Evolutionary conservation across 2,113 vertebrate genomes (phyloP).

Genomic region (Oceanites oceanicus): DNA sequence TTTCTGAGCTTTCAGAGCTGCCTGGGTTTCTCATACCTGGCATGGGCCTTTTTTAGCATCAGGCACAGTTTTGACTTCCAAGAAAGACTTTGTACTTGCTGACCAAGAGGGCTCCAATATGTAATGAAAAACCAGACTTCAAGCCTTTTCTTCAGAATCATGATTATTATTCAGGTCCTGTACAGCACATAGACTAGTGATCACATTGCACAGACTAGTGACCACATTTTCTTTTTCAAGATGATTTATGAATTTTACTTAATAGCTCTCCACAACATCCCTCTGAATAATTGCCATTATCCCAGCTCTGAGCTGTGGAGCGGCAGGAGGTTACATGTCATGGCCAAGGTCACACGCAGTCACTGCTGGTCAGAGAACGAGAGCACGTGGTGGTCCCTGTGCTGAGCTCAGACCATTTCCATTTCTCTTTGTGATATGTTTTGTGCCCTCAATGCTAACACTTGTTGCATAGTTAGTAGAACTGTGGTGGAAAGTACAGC

Average conservation of each 20-base stretch:
- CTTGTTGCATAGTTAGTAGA: conserved; percentile 13
- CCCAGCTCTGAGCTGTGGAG: not conserved
- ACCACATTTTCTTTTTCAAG: not conserved
- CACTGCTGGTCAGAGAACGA: not conserved
- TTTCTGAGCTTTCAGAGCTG: not conserved
- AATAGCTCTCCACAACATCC: not conserved
- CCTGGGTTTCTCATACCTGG: not conserved
- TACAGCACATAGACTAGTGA: not conserved
- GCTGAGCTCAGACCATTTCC: not conserved
- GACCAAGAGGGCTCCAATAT: not conserved
- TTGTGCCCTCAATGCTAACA: not conserved
- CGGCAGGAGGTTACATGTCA: not conserved
- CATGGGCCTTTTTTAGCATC: not conserved
- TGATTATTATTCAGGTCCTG: not conserved
- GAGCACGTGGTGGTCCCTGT: not conserved
- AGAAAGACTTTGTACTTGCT: not conserved
- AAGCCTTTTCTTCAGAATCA: not conserved
- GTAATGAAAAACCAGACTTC: not conserved
- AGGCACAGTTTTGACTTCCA: not conserved
- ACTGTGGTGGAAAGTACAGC: conserved; percentile 5
- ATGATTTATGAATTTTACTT: conserved; percentile 3
- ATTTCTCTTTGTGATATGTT: not conserved
- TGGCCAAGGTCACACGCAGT: not conserved
- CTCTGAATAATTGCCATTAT: not conserved
- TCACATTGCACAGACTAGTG: not conserved